Conservation (phyloP, 2,797 vertebrate genomes). For the Myotis findleyi region DNA sequence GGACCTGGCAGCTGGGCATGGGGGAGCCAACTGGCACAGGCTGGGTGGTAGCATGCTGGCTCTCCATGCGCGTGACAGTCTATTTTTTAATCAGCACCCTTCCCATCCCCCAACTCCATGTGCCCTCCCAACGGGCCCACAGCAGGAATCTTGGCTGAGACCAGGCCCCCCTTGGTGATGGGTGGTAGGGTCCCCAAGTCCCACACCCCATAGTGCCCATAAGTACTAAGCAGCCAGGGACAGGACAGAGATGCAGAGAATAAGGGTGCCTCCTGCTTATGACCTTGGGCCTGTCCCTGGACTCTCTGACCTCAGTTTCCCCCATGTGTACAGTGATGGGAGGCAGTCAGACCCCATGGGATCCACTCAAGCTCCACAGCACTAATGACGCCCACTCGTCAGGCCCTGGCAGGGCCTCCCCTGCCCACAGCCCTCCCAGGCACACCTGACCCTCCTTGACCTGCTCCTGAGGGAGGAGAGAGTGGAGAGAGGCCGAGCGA, state of each 20-base stretch:
- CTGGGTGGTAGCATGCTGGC: slow-evolving; percentile 46
- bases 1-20: slow-evolving; percentile 44
- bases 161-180: neutral
- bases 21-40: slow-evolving; percentile 62
- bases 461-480: neutral
- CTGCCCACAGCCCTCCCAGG: neutral
- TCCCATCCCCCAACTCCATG: slow-evolving; percentile 7
- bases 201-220: neutral
- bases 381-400: neutral
- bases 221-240: neutral
- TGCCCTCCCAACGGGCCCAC: neutral
- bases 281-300: neutral
- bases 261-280: neutral
- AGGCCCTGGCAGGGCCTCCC: slow-evolving; percentile 2
- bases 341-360: neutral
- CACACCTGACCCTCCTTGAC: slow-evolving; percentile 17
- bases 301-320: slow-evolving; percentile 20
- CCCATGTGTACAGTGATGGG: neutral
- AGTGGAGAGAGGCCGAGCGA: neutral
- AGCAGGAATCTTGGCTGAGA: neutral
- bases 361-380: neutral
- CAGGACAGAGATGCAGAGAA: neutral
- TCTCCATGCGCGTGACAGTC: slow-evolving; percentile 62
- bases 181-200: neutral
- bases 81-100: slow-evolving; percentile 72